Base-by-base conservation (phyloP, 2,113 vertebrate genomes). In the Arizona elegans region DNA sequence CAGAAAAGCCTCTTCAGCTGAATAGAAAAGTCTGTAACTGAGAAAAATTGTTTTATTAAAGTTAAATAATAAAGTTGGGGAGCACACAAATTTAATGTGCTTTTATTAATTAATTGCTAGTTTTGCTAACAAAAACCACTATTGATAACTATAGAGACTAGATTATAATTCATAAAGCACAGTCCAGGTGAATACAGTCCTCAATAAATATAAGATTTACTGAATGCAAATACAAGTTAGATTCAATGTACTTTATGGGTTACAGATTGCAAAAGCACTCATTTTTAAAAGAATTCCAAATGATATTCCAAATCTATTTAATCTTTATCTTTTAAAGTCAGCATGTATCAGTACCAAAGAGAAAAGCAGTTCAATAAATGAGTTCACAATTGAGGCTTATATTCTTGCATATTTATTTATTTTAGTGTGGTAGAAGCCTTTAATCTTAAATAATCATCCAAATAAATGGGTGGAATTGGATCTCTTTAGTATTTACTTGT, bases 271-370 rank as follows among this genome's bases (percentile, higher is more conserved):
- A 0, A 21, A 5, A 8, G 23, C 17, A 26, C 0, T 11, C 12
- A 55, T 90, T 54, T 75, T 65, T 93, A 24, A 59, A 1, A 55
- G 0, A 8, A 8, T 56, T 0, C 19, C 43, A 23, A 43, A 0
- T 1, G 0, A 29, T 0, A 0, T 0, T 8, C 0, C 19, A 91
- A 47, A n/a, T 87, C 43, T 65, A n/a, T 52, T 92, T 53, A 47
- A 12, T 38, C 1, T 17, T 87, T 87, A 50, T 59, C 8, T 62
- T 24, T 87, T 59, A 56, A 54, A 38, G 56, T 23, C 2, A 87
- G 1, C 5, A n/a, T 87, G 17, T 92, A 19, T 87, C 50, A 29
- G 3, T 91, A 10, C 24, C 9, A 50, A 62, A 52, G 50, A 52
- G 19, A 6, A 53, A 92, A 92, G 11, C 62, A 23, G 38, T 52